Conservation (phyloP, 2,797 vertebrate genomes). For the Tympanoctomys barrerae region DNA sequence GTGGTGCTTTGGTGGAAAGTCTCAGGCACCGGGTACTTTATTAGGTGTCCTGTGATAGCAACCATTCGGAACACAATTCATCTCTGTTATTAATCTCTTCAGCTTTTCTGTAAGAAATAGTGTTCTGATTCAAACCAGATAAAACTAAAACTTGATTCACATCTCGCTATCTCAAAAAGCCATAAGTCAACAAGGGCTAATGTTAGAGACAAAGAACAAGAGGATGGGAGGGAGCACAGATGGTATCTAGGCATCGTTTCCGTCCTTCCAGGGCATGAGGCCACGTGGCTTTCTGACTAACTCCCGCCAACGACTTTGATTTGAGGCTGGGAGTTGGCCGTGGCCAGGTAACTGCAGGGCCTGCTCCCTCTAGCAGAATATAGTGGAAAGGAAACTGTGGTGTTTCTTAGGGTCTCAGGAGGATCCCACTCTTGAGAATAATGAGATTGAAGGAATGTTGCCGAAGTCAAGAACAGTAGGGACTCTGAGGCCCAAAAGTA, state of each 20-base stretch:
- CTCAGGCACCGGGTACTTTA: conserved; percentile 73
- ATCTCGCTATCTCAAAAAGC: conserved; percentile 22
- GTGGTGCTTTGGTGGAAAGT: conserved; percentile 54
- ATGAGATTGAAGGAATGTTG: neutral
- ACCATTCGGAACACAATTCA: conserved; percentile 79
- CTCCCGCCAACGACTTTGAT: conserved; percentile 68
- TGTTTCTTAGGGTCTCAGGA: neutral
- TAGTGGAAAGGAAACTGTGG: neutral
- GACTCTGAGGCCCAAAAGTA: neutral
- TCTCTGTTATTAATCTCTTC: conserved; percentile 85
- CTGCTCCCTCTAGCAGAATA: neutral
- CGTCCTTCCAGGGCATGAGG: conserved; percentile 22
- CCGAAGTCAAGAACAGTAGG: neutral
- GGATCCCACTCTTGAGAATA: neutral
- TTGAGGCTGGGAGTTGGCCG: conserved; percentile 58
- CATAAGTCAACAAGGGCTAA: conserved; percentile 59
- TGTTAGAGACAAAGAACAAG: conserved; percentile 31
- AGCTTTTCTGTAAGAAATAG: conserved; percentile 86
- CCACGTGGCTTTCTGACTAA: neutral
- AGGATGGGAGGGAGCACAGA: neutral
- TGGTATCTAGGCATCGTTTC: conserved; percentile 18
- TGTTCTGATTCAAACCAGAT: conserved; percentile 42
- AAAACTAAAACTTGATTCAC: conserved; percentile 62
- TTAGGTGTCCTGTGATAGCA: conserved; percentile 76
- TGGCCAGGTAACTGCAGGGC: neutral